Evolutionary conservation across 1,140 invertebrate species (phyloP), one percentile per base, ranked within the genome.

Genomic region (Solenopsis fugax): DNA sequence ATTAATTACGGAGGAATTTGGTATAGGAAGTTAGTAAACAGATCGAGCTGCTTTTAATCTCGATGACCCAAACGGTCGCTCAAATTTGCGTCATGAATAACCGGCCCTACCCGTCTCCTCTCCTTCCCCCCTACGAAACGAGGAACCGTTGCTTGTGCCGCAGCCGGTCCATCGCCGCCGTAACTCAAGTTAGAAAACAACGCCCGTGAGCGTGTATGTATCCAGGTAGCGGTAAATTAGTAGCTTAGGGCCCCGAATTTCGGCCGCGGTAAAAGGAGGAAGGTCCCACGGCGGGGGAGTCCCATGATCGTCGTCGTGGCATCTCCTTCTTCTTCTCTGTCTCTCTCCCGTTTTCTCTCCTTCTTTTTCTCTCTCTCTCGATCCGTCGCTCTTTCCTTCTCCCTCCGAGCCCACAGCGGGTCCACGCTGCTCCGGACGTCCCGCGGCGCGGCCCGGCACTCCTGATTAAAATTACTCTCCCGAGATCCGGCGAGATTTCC

Each of bases 211-310:
- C 89, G 93, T 86, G 89, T 92, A 92, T 93, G 90, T 93, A 86
- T 88, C 91, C 93, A 93, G 92, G 93, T 94, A 93, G 93, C 93
- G 92, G 93, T 93, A 93, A 94, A 94, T 94, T 94, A 93, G 93
- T 93, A 90, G 92, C 88, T 86, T 90, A 86, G 90, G 92, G 92
- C 90, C 91, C 86, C 87, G 87, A 89, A 93, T 89, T 93, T 90
- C 89, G 92, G 86, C 80, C 89, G 86, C 75, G 69, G 69, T 82
- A 72, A 73, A 84, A 65, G 73, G 34, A 77, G 78, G 58, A 76
- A 62, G 65, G 67, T 56, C 4, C 67, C 50, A 82, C 37, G 65
- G 37, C 18, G 67, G 58, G 90, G 88, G 84, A 87, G 80, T 91
- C 75, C 81, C 48, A 50, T 50, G 75, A 50, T 64, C 73, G 65